These are phyloP conservation scores for Phodopus roborovskii DNA, from an alignment of 2,113 vertebrate species.

Conservation along the genomic window DNA sequence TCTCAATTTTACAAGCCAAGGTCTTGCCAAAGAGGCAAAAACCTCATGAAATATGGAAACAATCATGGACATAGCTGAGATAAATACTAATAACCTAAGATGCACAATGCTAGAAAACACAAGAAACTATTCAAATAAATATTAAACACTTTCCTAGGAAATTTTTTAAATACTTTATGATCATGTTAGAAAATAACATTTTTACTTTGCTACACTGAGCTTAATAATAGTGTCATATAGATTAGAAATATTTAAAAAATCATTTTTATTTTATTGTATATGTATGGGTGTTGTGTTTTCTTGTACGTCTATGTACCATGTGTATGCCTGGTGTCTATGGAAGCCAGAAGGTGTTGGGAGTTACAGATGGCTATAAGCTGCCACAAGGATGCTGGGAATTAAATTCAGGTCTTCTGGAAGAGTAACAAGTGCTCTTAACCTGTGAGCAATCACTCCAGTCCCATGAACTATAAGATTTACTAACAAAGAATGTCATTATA, in stretches of 20 bases:
- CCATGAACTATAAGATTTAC: constrained; percentile 1
- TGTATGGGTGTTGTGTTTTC: neutral
- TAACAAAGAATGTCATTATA: constrained; percentile 24
- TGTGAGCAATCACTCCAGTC: neutral
- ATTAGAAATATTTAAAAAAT: neutral
- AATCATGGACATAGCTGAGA: constrained; percentile 5
- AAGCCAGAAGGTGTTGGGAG: neutral
- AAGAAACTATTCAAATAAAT: constrained; percentile 46
- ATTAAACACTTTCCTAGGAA: constrained; percentile 41
- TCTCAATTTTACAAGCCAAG: constrained; percentile 60
- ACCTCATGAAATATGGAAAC: constrained; percentile 37
- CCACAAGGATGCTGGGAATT: neutral
- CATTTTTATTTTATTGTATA: neutral
- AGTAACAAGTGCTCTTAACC: neutral
- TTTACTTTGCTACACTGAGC: constrained; percentile 53
- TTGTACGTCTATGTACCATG: neutral
- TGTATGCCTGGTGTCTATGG: neutral
- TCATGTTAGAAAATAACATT: constrained; percentile 51
- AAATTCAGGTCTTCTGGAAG: neutral
- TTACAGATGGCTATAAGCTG: neutral
- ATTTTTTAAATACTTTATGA: constrained; percentile 43
- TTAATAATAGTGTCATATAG: neutral
- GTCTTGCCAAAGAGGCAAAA: neutral
- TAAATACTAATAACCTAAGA: constrained; percentile 52
- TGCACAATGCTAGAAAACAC: constrained; percentile 26